These are phyloP conservation scores for Drosophila percnosoma DNA, from an alignment of 2,888 invertebrate genomes.

Conservation along the genomic window DNA sequence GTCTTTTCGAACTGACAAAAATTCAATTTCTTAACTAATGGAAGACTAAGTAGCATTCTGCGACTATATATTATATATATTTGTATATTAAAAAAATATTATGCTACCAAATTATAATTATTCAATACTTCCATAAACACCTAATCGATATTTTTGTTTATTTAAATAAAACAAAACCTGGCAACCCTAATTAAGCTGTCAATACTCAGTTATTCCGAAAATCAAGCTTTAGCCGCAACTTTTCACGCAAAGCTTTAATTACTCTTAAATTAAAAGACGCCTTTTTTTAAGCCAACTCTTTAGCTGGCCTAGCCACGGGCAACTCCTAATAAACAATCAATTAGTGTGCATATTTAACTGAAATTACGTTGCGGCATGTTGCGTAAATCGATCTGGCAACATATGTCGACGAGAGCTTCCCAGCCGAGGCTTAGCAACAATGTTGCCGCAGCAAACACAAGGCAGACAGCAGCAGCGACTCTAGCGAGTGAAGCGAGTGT, in stretches of 20 bases:
- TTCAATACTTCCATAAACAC: constrained; percentile 16
- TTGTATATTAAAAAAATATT: too few relatives aligned
- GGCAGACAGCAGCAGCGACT: constrained; percentile 6
- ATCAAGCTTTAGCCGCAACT: constrained; percentile 3
- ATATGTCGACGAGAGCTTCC: constrained; percentile 15
- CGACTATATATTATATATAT: not conserved
- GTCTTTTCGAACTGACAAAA: not conserved
- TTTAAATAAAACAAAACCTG: constrained; percentile 20
- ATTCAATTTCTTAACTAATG: not conserved
- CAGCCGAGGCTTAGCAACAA: constrained; percentile 38
- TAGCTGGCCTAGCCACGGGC: constrained; percentile 23
- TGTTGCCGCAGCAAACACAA: constrained; percentile 27
- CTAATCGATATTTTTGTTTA: not conserved
- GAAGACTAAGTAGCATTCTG: not conserved
- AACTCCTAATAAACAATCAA: constrained; percentile 31
- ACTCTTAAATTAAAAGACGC: constrained; percentile 18
- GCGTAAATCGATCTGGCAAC: constrained; percentile 35
- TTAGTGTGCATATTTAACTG: constrained; percentile 33
- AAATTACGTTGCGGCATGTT: constrained; percentile 20
- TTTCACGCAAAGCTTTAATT: constrained; percentile 21
- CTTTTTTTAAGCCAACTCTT: constrained; percentile 1
- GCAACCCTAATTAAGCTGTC: constrained; percentile 56
- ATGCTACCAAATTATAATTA: constrained; percentile 21
- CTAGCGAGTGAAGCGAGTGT: constrained; percentile 11
- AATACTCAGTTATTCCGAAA: constrained; percentile 6